Base-by-base conservation (phyloP, 2,888 invertebrate species). In the Fragum fragum region DNA sequence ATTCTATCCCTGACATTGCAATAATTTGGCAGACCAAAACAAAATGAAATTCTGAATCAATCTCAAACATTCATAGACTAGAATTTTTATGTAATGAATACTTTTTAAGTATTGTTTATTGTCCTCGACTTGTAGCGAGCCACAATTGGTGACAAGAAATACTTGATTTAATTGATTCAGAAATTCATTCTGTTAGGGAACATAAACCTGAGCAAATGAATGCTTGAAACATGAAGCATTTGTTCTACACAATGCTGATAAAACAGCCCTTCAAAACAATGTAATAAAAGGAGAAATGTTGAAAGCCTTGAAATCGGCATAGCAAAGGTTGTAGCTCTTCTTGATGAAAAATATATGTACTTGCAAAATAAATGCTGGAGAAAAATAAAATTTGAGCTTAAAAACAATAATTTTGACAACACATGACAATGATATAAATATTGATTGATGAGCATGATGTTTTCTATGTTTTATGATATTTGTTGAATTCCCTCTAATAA, bases 221-320 rank as follows among this genome's bases (percentile, higher is more conserved):
- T 66, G 66, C 42, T 42, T 66, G 66, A 66, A 66, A 66, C 66
- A 66, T 66, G 42, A 66, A 66, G 66, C 66, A 66, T 66, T 66
- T 66, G 32, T 23, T 66, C 66, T 66, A 66, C 66, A 66, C 66
- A 66, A 66, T 66, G 66, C 42, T 42, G 7, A 32, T 66, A 36
- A 42, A 66, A 42, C 1, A 39, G 21, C 42, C 66, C 66, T 66
- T n/a, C 36, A 16, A 61, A 61, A 61, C 14, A 32, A 3, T 9
- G n/a, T 47, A 3, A 47, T 47, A 47, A 47, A 9, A 9, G 16
- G 47, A n/a, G 47, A 47, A 47, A 47, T 47, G 47, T 3, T 16
- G 5, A 14, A 47, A 47, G 47, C 47, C 47, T 47, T 47, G 2
- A 47, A 47, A 47, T 47, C 2, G 47, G 47, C 47, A n/a, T 47